Conservation (phyloP, 2,888 invertebrate genomes). For the Spisula solida region DNA sequence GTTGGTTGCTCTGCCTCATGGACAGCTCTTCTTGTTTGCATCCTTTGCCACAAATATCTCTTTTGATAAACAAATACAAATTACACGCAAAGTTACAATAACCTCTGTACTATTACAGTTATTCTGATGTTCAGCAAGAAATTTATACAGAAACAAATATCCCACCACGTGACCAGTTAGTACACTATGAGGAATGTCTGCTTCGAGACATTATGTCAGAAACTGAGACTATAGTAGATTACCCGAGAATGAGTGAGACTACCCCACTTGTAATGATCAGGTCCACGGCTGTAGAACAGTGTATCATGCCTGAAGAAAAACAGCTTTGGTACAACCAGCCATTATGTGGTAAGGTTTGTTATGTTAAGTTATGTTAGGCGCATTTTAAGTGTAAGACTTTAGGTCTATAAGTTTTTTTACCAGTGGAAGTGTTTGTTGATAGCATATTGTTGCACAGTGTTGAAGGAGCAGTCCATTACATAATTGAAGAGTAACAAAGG, state of each 20-base stretch:
- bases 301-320: slow-evolving; percentile 65
- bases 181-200: slow-evolving; percentile 69
- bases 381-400: no score
- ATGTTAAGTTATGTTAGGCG: no score
- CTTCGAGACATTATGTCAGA: slow-evolving; percentile 64
- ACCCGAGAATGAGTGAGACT: slow-evolving; percentile 60
- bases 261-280: slow-evolving; percentile 67
- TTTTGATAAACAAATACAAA: no score
- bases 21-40: no score
- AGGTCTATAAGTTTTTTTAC: no score
- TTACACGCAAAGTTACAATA: no score
- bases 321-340: slow-evolving; percentile 60
- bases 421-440: not conserved
- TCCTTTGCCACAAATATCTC: no score
- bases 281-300: slow-evolving; percentile 55
- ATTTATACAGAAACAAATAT: slow-evolving; percentile 65
- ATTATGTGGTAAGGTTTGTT: not conserved
- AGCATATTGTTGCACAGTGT: not conserved
- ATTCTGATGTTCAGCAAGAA: slow-evolving; percentile 61
- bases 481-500: no score
- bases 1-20: no score
- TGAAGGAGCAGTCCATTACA: no score
- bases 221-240: slow-evolving; percentile 49
- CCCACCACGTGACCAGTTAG: slow-evolving; percentile 65
- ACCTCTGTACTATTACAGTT: slow-evolving; percentile 44